Evolutionary conservation across 2,888 invertebrate genomes (phyloP), one percentile per base, ranked within the genome.

Genomic region (Rutpela maculata): DNA sequence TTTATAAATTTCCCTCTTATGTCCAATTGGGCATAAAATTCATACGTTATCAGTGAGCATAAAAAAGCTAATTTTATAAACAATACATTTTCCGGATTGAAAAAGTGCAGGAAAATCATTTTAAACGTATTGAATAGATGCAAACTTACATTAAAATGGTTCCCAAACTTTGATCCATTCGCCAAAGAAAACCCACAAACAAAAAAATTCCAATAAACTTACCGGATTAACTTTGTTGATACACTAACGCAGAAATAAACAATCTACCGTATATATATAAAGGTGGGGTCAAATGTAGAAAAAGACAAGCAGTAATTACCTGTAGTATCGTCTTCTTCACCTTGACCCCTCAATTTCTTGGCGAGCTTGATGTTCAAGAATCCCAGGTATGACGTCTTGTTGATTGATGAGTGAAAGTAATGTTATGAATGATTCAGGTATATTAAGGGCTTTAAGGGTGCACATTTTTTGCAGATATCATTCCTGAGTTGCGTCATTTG

Each of bases 271-370:
- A 80, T 84, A 83, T 84, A 84, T 84, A 83, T 62, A 76, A 77
- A 83, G 84, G 84, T 83, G 84, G 84, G 84, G 84, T 79, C 75
- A 71, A 69, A 66, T 55, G 31, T 65, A 76, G 77, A 78, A 80
- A 79, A 80, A 83, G 78, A 82, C 80, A 78, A 81, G 81, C 73
- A 78, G 56, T 71, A 78, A 80, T 78, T 77, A 78, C 77, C 70
- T 70, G 38, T 31, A 50, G 65, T 78, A 67, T 78, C 75, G 80
- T 82, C 81, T 81, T 82, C 81, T 70, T 85, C 69, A 81, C 84
- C 84, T 85, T 85, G 84, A 85, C 84, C 84, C 81, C 83, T 80
- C 81, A 79, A 78, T 78, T 76, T 31, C 50, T 66, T 12, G 66
- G 66, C 43, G n/a, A 26, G 35, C 43, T 65, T 55, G 26, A 43